phyloP scores from a whole-genome alignment of 2,797 vertebrate genomes.

The Labroides dimidiatus region DNA sequence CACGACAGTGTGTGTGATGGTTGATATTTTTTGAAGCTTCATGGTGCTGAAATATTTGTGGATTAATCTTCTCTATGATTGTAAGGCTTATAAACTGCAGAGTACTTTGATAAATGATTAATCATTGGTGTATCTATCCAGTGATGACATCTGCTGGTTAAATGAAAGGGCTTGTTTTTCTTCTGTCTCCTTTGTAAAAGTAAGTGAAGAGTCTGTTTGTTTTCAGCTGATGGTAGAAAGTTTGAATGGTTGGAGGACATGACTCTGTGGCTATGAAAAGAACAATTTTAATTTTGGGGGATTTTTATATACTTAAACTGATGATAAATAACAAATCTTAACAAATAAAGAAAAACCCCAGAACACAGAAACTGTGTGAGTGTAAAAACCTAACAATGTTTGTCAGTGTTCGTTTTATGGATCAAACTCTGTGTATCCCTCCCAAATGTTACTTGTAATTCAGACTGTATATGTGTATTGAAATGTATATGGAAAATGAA shows the following conservation, averaged over 20 bases:
- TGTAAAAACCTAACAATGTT: slow-evolving; percentile 47
- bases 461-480: slow-evolving; percentile 70
- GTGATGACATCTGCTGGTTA: not conserved
- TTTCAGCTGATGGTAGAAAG: not conserved
- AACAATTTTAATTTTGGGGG: not conserved
- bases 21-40: slow-evolving; percentile 37
- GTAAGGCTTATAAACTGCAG: no score
- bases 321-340: not conserved
- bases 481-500: slow-evolving; percentile 63
- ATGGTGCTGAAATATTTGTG: not conserved
- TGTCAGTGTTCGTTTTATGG: slow-evolving; percentile 62
- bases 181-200: not conserved
- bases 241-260: not conserved
- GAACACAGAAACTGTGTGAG: slow-evolving; percentile 30
- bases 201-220: not conserved
- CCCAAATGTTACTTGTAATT: slow-evolving; percentile 66
- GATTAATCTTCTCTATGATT: no score
- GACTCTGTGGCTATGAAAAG: not conserved
- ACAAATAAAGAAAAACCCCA: not conserved
- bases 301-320: not conserved
- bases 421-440: slow-evolving; percentile 59
- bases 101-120: no score
- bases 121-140: not conserved
- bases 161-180: not conserved
- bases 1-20: slow-evolving; percentile 34